Base-by-base conservation (phyloP, 2,113 vertebrate species). In the Harpagus bidentatus region DNA sequence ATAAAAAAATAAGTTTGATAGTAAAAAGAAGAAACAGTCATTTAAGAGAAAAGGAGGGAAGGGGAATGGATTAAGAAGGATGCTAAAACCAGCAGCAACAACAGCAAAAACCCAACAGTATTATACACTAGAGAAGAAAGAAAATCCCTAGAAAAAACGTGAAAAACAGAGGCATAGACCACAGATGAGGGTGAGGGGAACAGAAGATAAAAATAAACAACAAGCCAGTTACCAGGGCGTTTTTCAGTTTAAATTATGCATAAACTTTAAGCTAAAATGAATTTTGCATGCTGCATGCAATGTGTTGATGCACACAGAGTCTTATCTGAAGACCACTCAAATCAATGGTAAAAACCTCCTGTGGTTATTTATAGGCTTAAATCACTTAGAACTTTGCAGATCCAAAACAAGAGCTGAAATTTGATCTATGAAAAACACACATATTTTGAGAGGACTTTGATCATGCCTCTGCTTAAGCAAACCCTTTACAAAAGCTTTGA, bases 201-300 rank as follows among this genome's bases (percentile, higher is more conserved):
- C 9, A 82, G 70, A 90, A 95, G 79, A 93, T 86, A 92, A 90
- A 94, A 92, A 89, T 82, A 88, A 92, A 85, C 65, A 87, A 53
- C n/a, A 78, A 82, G 36, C 12, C 48, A 88, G 85, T 58, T 94
- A 87, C 42, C 31, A 59, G 73, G 28, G 81, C 89, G 36, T 88
- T 95, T 96, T 88, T 82, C 82, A 34, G 61, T 36, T 36, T 93
- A 95, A 95, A 93, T 95, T 95, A 95, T 92, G 82, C 94, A 92
- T 92, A 92, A 93, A 92, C 13, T 82, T 90, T 77, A 93, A 95
- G 66, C 62, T 86, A 65, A 97, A 96, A 95, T 92, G 82, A 93
- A 97, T 97, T 95, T 94, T 93, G 48, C 86, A 95, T 92, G 94
- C 90, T 82, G 71, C 79, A 40, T 56, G 67, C 53, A 82, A 83